phyloP scores from a whole-genome alignment of 2,797 vertebrate genomes.

The Chelmon rostratus region DNA sequence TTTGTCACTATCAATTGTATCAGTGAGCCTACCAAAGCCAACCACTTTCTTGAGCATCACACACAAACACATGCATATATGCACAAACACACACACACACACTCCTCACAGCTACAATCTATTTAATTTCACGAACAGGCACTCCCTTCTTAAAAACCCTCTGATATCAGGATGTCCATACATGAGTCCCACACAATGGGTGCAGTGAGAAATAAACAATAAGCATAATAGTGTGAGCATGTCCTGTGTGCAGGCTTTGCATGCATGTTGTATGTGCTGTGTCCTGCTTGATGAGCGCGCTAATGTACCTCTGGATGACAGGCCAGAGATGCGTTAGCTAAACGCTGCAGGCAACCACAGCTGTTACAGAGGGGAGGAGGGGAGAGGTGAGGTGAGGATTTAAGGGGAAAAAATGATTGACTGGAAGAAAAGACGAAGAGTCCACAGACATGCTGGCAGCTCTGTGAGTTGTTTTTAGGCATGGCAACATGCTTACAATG shows the following conservation, averaged over 20 bases:
- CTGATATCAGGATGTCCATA: background rate
- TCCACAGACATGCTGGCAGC: background rate
- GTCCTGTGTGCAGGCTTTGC: constrained; percentile 15
- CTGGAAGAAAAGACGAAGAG: constrained; percentile 4
- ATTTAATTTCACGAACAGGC: constrained; percentile 5
- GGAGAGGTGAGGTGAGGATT: constrained; percentile 1
- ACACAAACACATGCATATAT: constrained; percentile 39
- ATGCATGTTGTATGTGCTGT: constrained; percentile 42
- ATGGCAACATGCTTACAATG: background rate
- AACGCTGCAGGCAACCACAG: constrained; percentile 79
- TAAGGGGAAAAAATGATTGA: constrained; percentile 3
- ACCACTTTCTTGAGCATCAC: constrained; percentile 35
- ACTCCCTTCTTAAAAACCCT: background rate
- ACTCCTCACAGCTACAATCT: background rate
- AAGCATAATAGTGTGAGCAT: constrained; percentile 6
- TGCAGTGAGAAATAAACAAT: constrained; percentile 5
- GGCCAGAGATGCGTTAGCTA: constrained; percentile 65
- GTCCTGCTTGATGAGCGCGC: constrained; percentile 61
- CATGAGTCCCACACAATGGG: constrained; percentile 12
- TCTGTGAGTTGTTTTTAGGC: background rate
- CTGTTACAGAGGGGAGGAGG: constrained; percentile 70
- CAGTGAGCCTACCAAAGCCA: constrained; percentile 61
- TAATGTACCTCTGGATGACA: constrained; percentile 81
- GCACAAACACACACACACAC: background rate
- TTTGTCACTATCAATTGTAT: constrained; percentile 76